Conservation (phyloP, 1,140 invertebrate genomes). For the Babylonia areolata region DNA sequence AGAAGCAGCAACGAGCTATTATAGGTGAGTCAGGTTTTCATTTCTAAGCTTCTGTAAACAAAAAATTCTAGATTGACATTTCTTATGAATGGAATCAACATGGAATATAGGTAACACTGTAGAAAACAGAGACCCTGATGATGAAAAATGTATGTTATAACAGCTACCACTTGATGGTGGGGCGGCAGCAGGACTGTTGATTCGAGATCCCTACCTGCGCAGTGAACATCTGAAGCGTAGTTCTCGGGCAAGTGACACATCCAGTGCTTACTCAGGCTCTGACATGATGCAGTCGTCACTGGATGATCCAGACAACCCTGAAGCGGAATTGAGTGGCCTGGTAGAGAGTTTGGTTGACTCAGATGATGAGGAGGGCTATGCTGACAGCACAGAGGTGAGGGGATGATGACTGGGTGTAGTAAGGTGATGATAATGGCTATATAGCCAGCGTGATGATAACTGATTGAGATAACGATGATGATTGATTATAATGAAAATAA, state of each 20-base stretch:
- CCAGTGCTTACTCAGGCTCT: slow-evolving; percentile 94
- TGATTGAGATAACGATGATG: too few relatives aligned
- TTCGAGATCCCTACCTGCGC: slow-evolving; percentile 33
- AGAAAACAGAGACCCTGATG: too few relatives aligned
- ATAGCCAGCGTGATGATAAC: too few relatives aligned
- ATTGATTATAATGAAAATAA: too few relatives aligned
- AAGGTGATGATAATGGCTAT: too few relatives aligned
- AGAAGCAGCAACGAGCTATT: too few relatives aligned
- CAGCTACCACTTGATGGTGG: slow-evolving; percentile 57
- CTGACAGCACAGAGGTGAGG: slow-evolving; percentile 88
- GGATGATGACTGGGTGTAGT: neutral
- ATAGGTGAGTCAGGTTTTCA: too few relatives aligned
- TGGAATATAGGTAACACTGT: too few relatives aligned
- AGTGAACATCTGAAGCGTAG: slow-evolving; percentile 80
- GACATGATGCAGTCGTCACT: slow-evolving; percentile 91
- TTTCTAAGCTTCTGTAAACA: too few relatives aligned
- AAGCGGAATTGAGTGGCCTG: slow-evolving; percentile 88
- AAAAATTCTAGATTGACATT: too few relatives aligned
- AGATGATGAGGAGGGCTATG: slow-evolving; percentile 86
- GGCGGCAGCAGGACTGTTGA: slow-evolving; percentile 16
- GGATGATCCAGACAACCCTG: slow-evolving; percentile 85
- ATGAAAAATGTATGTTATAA: too few relatives aligned
- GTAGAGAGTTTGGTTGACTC: slow-evolving; percentile 94
- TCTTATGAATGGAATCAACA: too few relatives aligned
- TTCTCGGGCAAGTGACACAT: slow-evolving; percentile 94